These are phyloP conservation scores for Bombus pyrosoma DNA, from an alignment of 1,140 invertebrate genomes.

Conservation along the genomic window DNA sequence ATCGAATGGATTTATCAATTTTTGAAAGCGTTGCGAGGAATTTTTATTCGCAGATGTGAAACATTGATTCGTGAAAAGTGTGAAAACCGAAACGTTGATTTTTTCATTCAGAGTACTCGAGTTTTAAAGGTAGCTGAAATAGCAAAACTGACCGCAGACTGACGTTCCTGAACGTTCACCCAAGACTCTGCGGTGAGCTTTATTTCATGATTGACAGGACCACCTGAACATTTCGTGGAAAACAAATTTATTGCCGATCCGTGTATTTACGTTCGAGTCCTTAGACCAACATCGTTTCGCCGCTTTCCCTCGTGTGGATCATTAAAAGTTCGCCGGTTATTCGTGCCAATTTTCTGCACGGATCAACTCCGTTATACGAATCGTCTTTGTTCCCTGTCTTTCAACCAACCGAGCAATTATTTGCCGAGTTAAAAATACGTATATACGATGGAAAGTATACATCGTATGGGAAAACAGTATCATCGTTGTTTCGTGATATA, in stretches of 20 bases:
- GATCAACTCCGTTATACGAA: conserved; percentile 8
- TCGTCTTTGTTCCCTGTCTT: conserved; percentile 5
- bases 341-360: conserved; percentile 31
- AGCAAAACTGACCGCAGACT: neutral
- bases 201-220: conserved; percentile 30
- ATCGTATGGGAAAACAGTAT: neutral
- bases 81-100: neutral
- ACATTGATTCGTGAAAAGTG: neutral
- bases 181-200: neutral
- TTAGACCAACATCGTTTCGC: conserved; percentile 32
- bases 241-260: conserved; percentile 47
- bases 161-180: neutral
- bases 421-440: conserved; percentile 43
- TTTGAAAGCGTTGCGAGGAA: neutral
- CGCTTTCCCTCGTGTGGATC: conserved; percentile 18
- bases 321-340: conserved; percentile 35
- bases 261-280: conserved; percentile 47
- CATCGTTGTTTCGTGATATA: neutral
- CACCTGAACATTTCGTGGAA: conserved; percentile 17
- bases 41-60: no score
- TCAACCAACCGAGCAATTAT: conserved; percentile 11
- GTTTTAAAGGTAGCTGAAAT: neutral
- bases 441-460: neutral
- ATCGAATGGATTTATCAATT: neutral
- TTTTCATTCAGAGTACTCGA: neutral